Evolutionary conservation across 1,140 invertebrate species (phyloP), one percentile per base, ranked within the genome.

Genomic region (Tetraneura akinire): DNA sequence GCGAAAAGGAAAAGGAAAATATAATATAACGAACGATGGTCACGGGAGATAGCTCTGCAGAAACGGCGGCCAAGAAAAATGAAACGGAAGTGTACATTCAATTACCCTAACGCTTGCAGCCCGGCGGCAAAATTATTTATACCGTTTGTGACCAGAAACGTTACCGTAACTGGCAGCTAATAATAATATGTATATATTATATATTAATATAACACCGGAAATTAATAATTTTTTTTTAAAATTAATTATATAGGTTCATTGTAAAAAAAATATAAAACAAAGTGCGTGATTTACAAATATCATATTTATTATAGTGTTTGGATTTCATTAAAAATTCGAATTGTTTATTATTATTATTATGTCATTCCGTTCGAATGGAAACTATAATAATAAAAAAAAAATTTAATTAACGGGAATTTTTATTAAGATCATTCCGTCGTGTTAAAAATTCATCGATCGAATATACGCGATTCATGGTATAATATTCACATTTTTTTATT

Each of bases 21-120:
- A 32, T 66, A 66, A 42, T 37, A 32, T 66, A 66, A 66, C n/a
- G 62, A 66, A 66, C 62, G 62, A 76, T 60, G 73, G 55, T 60
- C 49, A 26, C 14, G 37, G 73, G 8, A 60, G 73, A 76, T 76
- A 32, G 37, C 21, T n/a, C n/a, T 37, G 32, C 32, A 8, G 8
- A 8, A 37, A 37, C 8, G 32, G 32, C 3, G 16, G 3, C 21
- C 21, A 37, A 62, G 74, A 78, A 60, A 57, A 78, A 78, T 57
- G 51, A 60, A 76, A 60, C 55, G 32, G 29, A 32, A 42, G 26
- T 42, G 8, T 37, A 18, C 47, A 62, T 78, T 60, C 74, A 57
- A 57, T 76, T 76, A 76, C 16, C 47, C 42, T 26, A 26, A 3
- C 29, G 26, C 53, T 42, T 21, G 32, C 6, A 45, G 14, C 37